Percentiles rank a stretch among this genome's conserved stretches.
Conservation (phyloP, 2,888 invertebrate species). For the Nomada ferruginata region DNA sequence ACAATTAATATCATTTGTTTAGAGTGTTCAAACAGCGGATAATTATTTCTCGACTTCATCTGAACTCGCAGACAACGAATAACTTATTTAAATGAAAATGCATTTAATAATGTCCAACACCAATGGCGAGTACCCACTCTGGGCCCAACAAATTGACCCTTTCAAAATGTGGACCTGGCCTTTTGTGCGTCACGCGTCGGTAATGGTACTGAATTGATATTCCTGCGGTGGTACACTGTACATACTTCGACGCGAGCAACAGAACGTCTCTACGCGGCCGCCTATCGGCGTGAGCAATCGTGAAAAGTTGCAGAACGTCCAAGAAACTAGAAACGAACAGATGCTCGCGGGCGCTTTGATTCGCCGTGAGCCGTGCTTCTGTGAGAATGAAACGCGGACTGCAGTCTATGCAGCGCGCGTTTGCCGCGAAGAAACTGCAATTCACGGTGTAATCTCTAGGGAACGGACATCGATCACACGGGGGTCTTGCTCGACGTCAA, state of each 20-base stretch:
- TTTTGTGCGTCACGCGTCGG: no score
- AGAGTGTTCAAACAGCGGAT: no score
- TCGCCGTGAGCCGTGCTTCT: constrained; percentile 50
- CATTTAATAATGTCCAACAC: no score
- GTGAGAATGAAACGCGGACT: constrained; percentile 63
- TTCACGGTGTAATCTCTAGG: constrained; percentile 81
- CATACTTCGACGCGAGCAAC: background rate
- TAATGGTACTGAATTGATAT: no score
- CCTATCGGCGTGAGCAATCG: constrained; percentile 26
- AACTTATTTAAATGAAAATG: no score
- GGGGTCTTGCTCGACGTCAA: constrained; percentile 79
- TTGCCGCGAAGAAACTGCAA: constrained; percentile 76
- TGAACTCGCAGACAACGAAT: no score
- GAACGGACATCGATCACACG: constrained; percentile 81
- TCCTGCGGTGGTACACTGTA: no score
- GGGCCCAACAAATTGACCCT: no score
- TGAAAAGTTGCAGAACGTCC: constrained; percentile 33
- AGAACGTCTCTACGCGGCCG: background rate
- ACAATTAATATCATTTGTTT: no score
- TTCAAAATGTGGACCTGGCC: no score
- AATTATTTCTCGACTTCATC: no score
- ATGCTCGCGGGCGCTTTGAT: constrained; percentile 58
- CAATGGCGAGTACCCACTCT: no score
- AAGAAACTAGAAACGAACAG: constrained; percentile 53
- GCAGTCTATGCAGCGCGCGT: constrained; percentile 48